These are phyloP conservation scores for Drosophila neoperkinsi DNA, from an alignment of 2,888 invertebrate genomes.

Conservation along the genomic window DNA sequence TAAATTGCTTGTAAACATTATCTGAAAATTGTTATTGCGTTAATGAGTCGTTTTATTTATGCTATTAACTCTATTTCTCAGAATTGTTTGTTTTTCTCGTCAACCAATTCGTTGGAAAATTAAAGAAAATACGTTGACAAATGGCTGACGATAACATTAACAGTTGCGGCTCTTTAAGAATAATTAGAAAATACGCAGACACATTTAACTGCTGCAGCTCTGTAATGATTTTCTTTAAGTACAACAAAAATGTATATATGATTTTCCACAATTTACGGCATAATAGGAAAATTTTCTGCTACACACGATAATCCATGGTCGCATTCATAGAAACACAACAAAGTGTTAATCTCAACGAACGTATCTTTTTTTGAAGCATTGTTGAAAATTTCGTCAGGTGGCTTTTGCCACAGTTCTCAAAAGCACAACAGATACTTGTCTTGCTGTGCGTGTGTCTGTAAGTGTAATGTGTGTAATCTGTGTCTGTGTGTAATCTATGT, in stretches of 20 bases:
- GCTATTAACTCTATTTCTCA: background rate
- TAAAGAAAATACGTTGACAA: background rate
- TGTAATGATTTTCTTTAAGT: background rate
- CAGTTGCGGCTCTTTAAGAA: background rate
- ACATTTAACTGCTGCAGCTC: background rate
- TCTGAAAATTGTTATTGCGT: background rate
- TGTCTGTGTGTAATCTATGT: background rate
- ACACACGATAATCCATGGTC: background rate
- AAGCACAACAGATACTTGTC: constrained; percentile 8
- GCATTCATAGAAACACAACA: background rate
- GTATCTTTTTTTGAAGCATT: constrained; percentile 24
- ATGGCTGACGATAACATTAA: background rate
- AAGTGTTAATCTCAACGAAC: constrained; percentile 33
- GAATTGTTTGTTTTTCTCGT: background rate
- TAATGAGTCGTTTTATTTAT: background rate
- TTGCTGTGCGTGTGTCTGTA: background rate
- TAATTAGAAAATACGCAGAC: background rate
- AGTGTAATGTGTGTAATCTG: background rate
- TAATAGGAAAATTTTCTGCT: background rate
- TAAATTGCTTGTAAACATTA: background rate
- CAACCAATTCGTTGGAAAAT: background rate
- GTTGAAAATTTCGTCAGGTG: constrained; percentile 64
- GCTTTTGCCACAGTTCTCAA: constrained; percentile 54
- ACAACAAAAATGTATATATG: background rate
- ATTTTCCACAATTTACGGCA: background rate